These are phyloP conservation scores for Aethina tumida DNA, from an alignment of 1,140 invertebrate genomes.

Conservation along the genomic window DNA sequence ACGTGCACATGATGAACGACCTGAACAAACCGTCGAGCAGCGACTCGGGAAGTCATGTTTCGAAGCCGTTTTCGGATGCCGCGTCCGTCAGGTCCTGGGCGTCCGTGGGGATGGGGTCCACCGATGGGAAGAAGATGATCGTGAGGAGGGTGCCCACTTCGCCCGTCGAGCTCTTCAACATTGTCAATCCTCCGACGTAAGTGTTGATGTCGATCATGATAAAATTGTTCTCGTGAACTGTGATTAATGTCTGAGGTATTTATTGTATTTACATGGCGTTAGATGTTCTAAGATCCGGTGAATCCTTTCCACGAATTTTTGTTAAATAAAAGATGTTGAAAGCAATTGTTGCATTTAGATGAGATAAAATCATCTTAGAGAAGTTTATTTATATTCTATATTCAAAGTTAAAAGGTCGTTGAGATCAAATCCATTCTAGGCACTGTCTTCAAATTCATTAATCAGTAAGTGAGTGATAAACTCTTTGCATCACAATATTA, in stretches of 20 bases:
- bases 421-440: too few species aligned
- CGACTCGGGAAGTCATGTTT: conserved; percentile 24
- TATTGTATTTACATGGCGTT: too few species aligned
- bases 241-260: conserved; percentile 6
- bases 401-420: too few species aligned
- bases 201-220: conserved; percentile 35
- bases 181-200: conserved; percentile 72
- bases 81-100: conserved; percentile 64
- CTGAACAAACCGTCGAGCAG: conserved; percentile 21
- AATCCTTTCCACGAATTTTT: too few species aligned
- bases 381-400: too few species aligned
- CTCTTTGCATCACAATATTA: too few species aligned
- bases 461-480: too few species aligned
- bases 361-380: too few species aligned
- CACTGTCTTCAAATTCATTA: too few species aligned
- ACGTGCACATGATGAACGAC: conserved; percentile 18
- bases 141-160: conserved; percentile 70
- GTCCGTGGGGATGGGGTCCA: conserved; percentile 75
- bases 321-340: too few species aligned
- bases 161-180: conserved; percentile 69
- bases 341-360: too few species aligned
- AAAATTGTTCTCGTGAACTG: conserved; percentile 9
- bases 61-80: conserved; percentile 42
- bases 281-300: too few species aligned
- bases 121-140: conserved; percentile 74